phyloP scores from a whole-genome alignment of 30 jellyfish, hydroid and myxozoan species.

The Rhopilema esculentum region DNA sequence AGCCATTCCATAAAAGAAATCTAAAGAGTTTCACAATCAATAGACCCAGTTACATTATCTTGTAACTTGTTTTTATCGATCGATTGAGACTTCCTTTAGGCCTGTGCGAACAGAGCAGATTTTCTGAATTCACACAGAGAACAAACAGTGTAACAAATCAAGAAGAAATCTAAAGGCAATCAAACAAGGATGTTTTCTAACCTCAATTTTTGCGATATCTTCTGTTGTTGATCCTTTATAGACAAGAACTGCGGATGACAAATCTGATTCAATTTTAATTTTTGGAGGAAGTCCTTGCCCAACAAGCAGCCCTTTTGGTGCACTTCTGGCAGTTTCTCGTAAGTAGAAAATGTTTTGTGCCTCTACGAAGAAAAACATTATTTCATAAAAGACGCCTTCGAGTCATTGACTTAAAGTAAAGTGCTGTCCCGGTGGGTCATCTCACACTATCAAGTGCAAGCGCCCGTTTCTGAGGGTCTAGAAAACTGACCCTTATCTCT shows the following conservation, averaged over 20 bases:
- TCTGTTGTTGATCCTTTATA: conserved; percentile 70
- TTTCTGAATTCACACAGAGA: too few species aligned
- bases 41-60: too few species aligned
- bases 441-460: too few species aligned
- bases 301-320: conserved; percentile 82
- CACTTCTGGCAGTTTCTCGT: conserved; percentile 87
- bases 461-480: too few species aligned
- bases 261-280: conserved; percentile 71
- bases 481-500: too few species aligned
- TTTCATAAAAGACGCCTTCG: background rate
- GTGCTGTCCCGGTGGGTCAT: background rate
- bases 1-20: background rate
- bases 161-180: too few species aligned
- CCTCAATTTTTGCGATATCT: conserved; percentile 82
- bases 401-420: background rate
- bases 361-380: conserved; percentile 45
- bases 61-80: too few species aligned
- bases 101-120: too few species aligned
- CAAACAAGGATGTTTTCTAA: conserved; percentile 21
- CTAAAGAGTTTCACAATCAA: background rate
- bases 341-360: conserved; percentile 72
- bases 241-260: conserved; percentile 74
- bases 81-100: too few species aligned
- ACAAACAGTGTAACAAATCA: too few species aligned
- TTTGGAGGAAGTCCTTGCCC: conserved; percentile 86